Conservation (phyloP, 2,888 invertebrate species). For the Tiliacea aurago region DNA sequence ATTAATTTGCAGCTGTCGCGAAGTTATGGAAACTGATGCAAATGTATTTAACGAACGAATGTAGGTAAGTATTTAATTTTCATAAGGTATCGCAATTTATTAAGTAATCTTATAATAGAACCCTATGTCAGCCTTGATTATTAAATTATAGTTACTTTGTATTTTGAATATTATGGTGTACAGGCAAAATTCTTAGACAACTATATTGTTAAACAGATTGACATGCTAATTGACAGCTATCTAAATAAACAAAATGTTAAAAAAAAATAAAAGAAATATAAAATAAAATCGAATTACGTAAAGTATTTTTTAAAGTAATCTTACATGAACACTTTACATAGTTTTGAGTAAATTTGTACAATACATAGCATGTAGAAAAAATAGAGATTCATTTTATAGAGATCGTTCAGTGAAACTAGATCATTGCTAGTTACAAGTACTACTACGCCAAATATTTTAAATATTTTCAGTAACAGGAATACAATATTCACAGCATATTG, state of each 20-base stretch:
- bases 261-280: conserved; percentile 37
- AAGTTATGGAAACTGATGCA: conserved; percentile 20
- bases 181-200: conserved; percentile 58
- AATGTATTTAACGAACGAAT: background rate
- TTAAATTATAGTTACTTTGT: conserved; percentile 61
- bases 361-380: conserved; percentile 90
- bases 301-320: conserved; percentile 71
- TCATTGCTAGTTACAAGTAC: conserved; percentile 79
- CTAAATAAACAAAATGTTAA: conserved; percentile 68
- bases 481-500: background rate
- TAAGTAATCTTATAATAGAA: conserved; percentile 53
- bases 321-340: conserved; percentile 87
- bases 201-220: conserved; percentile 74
- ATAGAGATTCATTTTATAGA: conserved; percentile 90
- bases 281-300: conserved; percentile 65
- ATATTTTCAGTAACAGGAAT: background rate
- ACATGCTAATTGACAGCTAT: conserved; percentile 88
- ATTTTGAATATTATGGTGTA: conserved; percentile 63
- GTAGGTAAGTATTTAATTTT: background rate
- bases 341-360: conserved; percentile 88
- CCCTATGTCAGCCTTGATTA: conserved; percentile 63
- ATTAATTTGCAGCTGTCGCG: conserved; percentile 1
- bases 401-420: conserved; percentile 89
- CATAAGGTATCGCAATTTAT: conserved; percentile 22
- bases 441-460: conserved; percentile 37